Base-by-base conservation (phyloP, 2,888 invertebrate species). In the Villa cingulata region DNA sequence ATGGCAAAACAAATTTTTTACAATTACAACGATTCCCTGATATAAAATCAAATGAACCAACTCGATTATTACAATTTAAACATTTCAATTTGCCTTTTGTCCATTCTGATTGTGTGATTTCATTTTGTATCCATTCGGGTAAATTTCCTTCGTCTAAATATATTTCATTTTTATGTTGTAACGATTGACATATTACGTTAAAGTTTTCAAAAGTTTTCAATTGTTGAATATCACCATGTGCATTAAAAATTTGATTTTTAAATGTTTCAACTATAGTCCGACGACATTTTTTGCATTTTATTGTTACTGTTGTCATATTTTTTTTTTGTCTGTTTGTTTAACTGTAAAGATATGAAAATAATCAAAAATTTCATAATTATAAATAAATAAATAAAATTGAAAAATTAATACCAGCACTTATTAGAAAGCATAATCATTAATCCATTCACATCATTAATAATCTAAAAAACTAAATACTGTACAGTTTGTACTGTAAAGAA, bases 21-120 rank as follows among this genome's bases (percentile, higher is more conserved):
- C 81, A 81, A n/a, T 66, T 64, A 63, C 81, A 81, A 63, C 78
- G 78, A 56, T 71, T 66, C 23, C 80, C 78, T 3, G 77, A 74
- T 23, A 80, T 66, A 65, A 77, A 82, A 64, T 82, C 78, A 62
- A 81, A 82, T 6, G 76, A 74, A 10, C 82, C 83, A 29, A 82
- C 69, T 65, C 77, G 72, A 36, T 70, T 70, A 39, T 73, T 68
- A 63, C 83, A 83, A 51, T 73, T 68, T 48, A 68, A 72, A 64
- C 83, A 83, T 51, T 74, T 71, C 29, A 82, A 59, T 66, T 78
- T 78, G n/a, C 81, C 81, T 62, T 76, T 80, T 1, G 74, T 74
- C 81, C 81, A 82, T 43, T 74, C 66, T 53, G 75, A 74, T 48
- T 68, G 64, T 59, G 76, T 74, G 37, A 81, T 62, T 59, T 66